Conservation (phyloP, 2,888 invertebrate species). For the Drosophila monieri region DNA sequence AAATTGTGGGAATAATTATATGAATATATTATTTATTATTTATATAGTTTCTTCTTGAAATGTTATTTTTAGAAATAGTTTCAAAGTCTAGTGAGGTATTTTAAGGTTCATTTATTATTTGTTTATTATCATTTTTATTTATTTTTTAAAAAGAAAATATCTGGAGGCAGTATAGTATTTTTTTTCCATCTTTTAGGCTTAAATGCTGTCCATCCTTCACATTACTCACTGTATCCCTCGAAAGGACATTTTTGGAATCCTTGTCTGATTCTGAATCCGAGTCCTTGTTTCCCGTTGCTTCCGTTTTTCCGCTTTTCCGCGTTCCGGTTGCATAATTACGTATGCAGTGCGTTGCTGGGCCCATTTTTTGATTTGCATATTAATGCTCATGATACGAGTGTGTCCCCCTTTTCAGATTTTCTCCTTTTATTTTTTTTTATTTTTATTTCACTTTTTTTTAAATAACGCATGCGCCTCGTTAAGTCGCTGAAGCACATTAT, state of each 20-base stretch:
- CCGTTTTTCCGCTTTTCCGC: conserved; percentile 21
- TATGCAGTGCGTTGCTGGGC: conserved; percentile 59
- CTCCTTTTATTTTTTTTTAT: conserved; percentile 2
- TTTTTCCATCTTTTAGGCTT: neutral
- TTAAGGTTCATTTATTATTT: too few relatives aligned
- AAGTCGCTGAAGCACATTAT: conserved; percentile 43
- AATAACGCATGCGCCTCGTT: conserved; percentile 66
- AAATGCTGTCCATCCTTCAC: neutral
- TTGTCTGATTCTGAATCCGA: conserved; percentile 2
- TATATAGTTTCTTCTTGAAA: too few relatives aligned
- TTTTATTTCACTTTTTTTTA: neutral
- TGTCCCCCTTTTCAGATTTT: conserved; percentile 4
- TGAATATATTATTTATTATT: too few relatives aligned
- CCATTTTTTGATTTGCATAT: conserved; percentile 66
- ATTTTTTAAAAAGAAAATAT: too few relatives aligned
- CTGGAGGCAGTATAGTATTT: too few relatives aligned
- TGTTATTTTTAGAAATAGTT: too few relatives aligned
- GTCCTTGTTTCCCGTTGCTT: neutral
- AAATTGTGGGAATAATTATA: too few relatives aligned
- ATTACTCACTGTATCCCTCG: neutral
- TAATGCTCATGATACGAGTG: conserved; percentile 52
- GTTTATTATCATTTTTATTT: too few relatives aligned
- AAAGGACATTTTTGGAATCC: neutral
- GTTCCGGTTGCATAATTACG: conserved; percentile 62
- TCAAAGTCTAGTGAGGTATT: too few relatives aligned